Conservation (phyloP, 2,888 invertebrate genomes). For the Athetis lepigone region DNA sequence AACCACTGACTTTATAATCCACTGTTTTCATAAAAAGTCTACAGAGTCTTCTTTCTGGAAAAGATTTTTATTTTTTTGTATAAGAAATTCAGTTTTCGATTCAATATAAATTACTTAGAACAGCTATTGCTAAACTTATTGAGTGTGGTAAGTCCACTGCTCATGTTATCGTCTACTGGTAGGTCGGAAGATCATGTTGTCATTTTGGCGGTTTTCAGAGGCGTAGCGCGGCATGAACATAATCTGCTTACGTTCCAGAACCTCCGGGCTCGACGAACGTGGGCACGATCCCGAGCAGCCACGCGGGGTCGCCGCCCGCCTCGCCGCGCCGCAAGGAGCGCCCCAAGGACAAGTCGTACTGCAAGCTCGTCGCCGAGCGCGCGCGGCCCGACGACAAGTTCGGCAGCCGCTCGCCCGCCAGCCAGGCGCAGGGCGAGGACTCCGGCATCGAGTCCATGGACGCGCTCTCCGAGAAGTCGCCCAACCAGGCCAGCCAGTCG, state of each 20-base stretch:
- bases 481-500: constrained; percentile 96
- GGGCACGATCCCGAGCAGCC: constrained; percentile 90
- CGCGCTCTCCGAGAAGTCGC: constrained; percentile 97
- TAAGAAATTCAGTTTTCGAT: too few species aligned
- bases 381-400: constrained; percentile 78
- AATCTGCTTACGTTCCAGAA: constrained; percentile 72
- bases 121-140: too few species aligned
- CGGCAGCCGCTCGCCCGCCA: constrained; percentile 85
- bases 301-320: constrained; percentile 78
- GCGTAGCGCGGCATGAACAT: constrained; percentile 1
- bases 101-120: too few species aligned
- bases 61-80: too few species aligned
- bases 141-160: too few species aligned
- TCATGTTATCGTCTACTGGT: too few species aligned
- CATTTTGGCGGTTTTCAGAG: neutral
- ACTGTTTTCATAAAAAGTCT: too few species aligned
- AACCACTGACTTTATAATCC: too few species aligned
- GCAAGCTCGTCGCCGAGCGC: constrained; percentile 90
- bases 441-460: constrained; percentile 98
- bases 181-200: neutral
- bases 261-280: constrained; percentile 93
- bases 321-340: constrained; percentile 83
- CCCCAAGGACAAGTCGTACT: constrained; percentile 90
- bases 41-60: too few species aligned
- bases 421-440: constrained; percentile 94